phyloP scores from a whole-genome alignment of 1,140 invertebrate genomes.

The Vollenhovia emeryi region DNA sequence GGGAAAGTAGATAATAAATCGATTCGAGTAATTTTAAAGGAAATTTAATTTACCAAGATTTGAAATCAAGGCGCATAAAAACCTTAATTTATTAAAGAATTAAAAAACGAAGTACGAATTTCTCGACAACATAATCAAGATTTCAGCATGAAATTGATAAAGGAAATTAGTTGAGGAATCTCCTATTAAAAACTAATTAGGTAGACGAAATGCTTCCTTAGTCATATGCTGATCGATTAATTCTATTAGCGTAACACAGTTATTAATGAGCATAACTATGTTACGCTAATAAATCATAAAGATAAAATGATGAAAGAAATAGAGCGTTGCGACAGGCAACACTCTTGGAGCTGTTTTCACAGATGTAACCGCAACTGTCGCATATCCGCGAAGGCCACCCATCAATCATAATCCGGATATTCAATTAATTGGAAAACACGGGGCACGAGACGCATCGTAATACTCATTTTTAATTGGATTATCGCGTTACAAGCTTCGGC shows the following conservation, averaged over 20 bases:
- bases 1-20: background rate
- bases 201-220: background rate
- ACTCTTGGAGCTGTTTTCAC: background rate
- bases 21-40: background rate
- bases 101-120: background rate
- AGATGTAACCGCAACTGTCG: background rate
- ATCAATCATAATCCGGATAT: slow-evolving; percentile 27
- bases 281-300: background rate
- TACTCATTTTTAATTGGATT: slow-evolving; percentile 13
- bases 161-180: background rate
- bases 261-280: background rate
- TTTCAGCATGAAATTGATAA: too few relatives aligned
- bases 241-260: background rate
- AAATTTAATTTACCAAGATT: background rate
- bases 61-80: background rate
- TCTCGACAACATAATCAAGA: background rate
- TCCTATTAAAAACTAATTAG: background rate
- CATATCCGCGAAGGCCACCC: background rate
- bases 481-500: background rate
- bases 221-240: background rate
- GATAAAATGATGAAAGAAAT: background rate
- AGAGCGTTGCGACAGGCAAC: background rate
- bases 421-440: slow-evolving; percentile 16
- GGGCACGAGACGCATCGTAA: background rate
- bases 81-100: background rate